phyloP scores from a whole-genome alignment of 2,797 vertebrate species.

The Macroramphosus scolopax region DNA sequence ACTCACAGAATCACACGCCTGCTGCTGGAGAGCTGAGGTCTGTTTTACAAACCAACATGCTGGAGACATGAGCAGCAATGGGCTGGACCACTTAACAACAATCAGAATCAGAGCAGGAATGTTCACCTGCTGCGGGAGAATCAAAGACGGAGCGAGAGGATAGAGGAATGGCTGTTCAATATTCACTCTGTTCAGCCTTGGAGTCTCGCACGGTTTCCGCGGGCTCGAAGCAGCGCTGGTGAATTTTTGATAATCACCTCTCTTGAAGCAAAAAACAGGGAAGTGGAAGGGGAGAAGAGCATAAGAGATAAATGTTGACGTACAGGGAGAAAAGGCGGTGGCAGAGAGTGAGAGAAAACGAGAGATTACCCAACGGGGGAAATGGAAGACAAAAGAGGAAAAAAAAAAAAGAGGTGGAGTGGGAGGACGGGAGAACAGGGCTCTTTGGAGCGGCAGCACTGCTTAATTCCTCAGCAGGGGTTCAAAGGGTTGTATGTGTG shows the following conservation, averaged over 20 bases:
- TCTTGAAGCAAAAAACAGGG: constrained; percentile 49
- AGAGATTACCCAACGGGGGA: constrained; percentile 63
- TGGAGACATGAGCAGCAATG: constrained; percentile 33
- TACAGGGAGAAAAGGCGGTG: constrained; percentile 19
- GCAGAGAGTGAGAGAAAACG: constrained; percentile 22
- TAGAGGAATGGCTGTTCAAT: constrained; percentile 38
- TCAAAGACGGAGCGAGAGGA: constrained; percentile 38
- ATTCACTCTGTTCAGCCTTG: constrained; percentile 49
- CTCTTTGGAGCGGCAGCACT: constrained; percentile 56
- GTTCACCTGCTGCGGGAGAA: constrained; percentile 56
- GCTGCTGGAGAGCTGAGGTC: constrained; percentile 19
- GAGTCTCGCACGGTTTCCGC: constrained; percentile 32
- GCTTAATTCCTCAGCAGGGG: constrained; percentile 76
- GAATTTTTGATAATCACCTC: constrained; percentile 60
- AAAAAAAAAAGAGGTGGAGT: constrained; percentile 63
- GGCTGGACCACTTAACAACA: constrained; percentile 42
- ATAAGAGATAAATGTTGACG: constrained; percentile 52
- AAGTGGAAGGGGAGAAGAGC: constrained; percentile 39
- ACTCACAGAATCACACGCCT: constrained; percentile 14
- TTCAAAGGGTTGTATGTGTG: constrained; percentile 63
- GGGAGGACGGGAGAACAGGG: constrained; percentile 69
- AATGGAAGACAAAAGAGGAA: constrained; percentile 71
- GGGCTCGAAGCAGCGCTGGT: constrained; percentile 30
- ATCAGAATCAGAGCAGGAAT: constrained; percentile 55
- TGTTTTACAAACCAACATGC: constrained; percentile 33